A percentile compares a stretch with the other conserved stretches of the same genome.
These are phyloP conservation scores for Rhopalosiphum maidis DNA, from an alignment of 1,140 invertebrate species.

Conservation along the genomic window DNA sequence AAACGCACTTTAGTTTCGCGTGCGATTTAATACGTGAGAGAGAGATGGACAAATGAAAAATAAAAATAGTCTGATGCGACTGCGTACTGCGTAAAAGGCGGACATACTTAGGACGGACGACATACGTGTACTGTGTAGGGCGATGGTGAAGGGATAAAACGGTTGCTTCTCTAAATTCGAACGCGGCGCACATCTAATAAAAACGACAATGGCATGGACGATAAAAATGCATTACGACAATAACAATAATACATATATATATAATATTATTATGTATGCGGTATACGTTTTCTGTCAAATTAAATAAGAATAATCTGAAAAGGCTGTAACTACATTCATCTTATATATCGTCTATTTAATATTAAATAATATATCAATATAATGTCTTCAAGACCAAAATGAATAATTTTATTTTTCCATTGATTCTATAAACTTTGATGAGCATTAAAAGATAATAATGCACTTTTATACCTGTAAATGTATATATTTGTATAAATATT, in stretches of 20 bases:
- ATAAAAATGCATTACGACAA: neutral
- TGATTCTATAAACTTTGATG: neutral
- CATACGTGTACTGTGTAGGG: neutral
- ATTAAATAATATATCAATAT: neutral
- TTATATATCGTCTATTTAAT: neutral
- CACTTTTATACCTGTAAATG: neutral
- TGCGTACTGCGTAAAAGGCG: neutral
- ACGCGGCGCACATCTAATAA: neutral
- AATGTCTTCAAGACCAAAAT: neutral
- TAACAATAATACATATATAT: too few relatives aligned
- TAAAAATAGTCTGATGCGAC: neutral
- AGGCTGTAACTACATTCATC: neutral
- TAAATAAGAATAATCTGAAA: neutral
- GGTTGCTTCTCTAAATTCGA: neutral
- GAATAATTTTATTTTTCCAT: neutral
- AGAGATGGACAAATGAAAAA: neutral
- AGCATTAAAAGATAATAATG: neutral
- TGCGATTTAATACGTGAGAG: neutral
- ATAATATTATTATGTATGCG: slow-evolving; percentile 4
- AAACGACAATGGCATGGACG: neutral
- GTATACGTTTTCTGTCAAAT: neutral
- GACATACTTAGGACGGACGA: neutral
- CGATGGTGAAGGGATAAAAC: neutral
- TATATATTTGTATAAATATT: neutral
- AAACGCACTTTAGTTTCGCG: neutral